Evolutionary conservation across 2,888 invertebrate species (phyloP).

Genomic region (Steinernema carpocapsae): DNA sequence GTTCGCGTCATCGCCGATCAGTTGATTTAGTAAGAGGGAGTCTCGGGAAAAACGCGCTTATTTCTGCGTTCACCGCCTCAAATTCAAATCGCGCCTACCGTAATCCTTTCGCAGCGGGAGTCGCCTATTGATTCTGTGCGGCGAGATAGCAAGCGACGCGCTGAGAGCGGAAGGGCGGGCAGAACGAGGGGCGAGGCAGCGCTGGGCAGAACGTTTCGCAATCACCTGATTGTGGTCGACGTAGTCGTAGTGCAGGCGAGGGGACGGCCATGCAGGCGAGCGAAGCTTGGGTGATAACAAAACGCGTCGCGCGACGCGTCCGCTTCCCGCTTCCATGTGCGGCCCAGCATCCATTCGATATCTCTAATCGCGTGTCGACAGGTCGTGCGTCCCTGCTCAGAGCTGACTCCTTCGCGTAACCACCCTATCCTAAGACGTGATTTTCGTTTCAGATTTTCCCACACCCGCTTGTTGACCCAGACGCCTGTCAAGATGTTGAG

Average conservation of each 20-base stretch:
- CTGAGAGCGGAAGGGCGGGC: not conserved
- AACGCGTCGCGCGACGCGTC: not conserved
- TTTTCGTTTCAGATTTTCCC: constrained; percentile 16
- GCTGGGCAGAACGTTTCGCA: not conserved
- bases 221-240: constrained; percentile 26
- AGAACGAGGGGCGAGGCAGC: not conserved
- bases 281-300: constrained; percentile 16
- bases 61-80: not conserved
- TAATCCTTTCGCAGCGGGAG: not conserved
- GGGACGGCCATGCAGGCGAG: not conserved
- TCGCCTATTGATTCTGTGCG: too few relatives aligned
- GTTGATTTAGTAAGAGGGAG: too few relatives aligned
- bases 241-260: too few relatives aligned
- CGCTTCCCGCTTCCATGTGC: not conserved
- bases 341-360: not conserved
- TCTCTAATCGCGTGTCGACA: constrained; percentile 2
- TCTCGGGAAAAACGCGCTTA: not conserved
- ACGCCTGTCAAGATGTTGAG: not conserved
- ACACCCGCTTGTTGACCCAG: not conserved
- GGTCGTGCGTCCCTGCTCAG: constrained; percentile 4
- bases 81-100: constrained; percentile 3
- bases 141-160: too few relatives aligned
- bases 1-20: too few relatives aligned
- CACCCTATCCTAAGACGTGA: too few relatives aligned
- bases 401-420: not conserved